Evolutionary conservation across 2,797 vertebrate genomes (phyloP).

Genomic region (Sebastes iracundus): DNA sequence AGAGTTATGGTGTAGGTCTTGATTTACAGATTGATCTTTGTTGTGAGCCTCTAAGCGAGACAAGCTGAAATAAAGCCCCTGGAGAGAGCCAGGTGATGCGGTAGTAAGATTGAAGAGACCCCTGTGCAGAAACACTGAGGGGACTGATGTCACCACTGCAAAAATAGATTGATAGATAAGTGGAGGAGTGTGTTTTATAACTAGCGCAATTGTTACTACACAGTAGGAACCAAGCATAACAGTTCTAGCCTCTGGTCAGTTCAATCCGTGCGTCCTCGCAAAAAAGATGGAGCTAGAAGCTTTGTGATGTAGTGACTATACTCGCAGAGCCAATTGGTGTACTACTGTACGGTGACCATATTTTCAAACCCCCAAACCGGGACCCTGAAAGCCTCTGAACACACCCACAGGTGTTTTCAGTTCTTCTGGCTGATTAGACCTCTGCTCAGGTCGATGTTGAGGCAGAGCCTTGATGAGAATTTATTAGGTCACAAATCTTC

Average conservation of each 20-base stretch:
- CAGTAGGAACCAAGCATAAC: not conserved
- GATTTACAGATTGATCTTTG: not conserved
- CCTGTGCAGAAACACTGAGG: not conserved
- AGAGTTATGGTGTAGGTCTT: not conserved
- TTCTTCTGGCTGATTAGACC: too few species aligned
- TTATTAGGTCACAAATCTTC: too few species aligned
- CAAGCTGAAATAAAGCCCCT: not conserved
- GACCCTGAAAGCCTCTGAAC: too few species aligned
- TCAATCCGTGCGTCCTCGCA: not conserved
- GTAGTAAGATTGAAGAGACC: not conserved
- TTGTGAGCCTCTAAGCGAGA: not conserved
- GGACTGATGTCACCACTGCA: not conserved
- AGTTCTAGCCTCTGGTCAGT: not conserved
- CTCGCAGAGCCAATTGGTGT: not conserved
- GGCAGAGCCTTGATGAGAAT: too few species aligned
- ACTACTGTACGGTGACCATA: too few species aligned
- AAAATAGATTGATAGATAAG: not conserved
- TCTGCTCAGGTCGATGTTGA: too few species aligned
- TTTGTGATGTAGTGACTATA: not conserved
- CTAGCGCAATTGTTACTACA: not conserved
- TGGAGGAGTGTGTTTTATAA: not conserved
- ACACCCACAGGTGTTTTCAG: too few species aligned
- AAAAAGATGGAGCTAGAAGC: not conserved
- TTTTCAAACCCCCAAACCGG: too few species aligned
- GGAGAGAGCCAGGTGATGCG: not conserved